Percentiles rank a stretch among this genome's conserved stretches.
Conservation (phyloP, 2,797 vertebrate genomes). For the Rhynchonycteris naso region DNA sequence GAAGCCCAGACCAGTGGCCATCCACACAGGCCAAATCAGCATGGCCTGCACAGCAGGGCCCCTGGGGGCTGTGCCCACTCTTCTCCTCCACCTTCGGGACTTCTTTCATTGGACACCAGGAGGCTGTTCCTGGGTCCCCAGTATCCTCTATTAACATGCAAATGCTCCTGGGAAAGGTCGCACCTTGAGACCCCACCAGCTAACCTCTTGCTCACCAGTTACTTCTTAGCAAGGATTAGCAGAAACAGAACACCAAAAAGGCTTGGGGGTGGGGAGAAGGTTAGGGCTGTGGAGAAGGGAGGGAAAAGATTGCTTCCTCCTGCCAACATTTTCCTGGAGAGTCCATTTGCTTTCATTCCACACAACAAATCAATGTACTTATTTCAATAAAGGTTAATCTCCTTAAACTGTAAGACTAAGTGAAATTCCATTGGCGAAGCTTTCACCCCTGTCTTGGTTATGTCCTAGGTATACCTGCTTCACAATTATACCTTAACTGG, state of each 20-base stretch:
- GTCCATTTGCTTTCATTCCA: neutral
- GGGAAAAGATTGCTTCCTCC: constrained; percentile 45
- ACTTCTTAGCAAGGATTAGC: constrained; percentile 79
- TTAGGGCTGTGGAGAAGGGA: neutral
- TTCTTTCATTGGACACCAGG: constrained; percentile 78
- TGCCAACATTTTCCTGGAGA: constrained; percentile 51
- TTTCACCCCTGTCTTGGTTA: neutral
- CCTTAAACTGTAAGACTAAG: constrained; percentile 37
- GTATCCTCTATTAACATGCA: constrained; percentile 77
- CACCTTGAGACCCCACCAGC: constrained; percentile 80
- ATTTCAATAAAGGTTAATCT: neutral
- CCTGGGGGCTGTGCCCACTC: constrained; percentile 48
- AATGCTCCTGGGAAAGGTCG: constrained; percentile 82
- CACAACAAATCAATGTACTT: constrained; percentile 5
- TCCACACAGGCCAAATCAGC: constrained; percentile 54
- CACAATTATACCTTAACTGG: neutral
- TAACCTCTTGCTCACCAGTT: constrained; percentile 78
- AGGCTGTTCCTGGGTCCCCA: constrained; percentile 74
- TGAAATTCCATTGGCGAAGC: neutral
- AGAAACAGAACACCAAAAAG: constrained; percentile 73
- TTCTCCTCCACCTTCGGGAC: constrained; percentile 68
- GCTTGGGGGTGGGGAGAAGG: constrained; percentile 10
- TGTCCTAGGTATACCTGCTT: neutral
- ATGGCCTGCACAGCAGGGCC: constrained; percentile 64
- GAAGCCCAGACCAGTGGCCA: constrained; percentile 71